Conservation (phyloP, 2,888 invertebrate species). For the Danaus chrysippus region DNA sequence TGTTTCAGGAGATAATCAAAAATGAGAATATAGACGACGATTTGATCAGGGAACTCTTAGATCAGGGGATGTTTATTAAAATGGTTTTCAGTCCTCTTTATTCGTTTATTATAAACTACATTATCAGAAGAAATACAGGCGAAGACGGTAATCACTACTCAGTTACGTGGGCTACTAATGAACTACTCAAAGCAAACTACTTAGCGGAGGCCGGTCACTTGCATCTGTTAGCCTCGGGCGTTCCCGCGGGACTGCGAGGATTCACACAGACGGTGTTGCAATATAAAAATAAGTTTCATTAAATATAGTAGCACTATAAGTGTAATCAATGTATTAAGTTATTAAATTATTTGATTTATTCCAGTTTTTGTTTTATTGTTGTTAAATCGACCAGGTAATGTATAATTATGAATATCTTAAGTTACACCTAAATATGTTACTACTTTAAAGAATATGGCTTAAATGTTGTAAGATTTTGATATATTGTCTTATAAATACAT, state of each 20-base stretch:
- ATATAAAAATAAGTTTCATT: slow-evolving; percentile 43
- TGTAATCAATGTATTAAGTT: slow-evolving; percentile 24
- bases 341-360: slow-evolving; percentile 27
- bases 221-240: slow-evolving; percentile 47
- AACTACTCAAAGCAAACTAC: slow-evolving; percentile 51
- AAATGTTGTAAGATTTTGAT: no score
- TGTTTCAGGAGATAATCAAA: slow-evolving; percentile 50
- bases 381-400: background rate
- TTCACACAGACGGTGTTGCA: slow-evolving; percentile 60
- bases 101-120: slow-evolving; percentile 48
- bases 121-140: slow-evolving; percentile 43
- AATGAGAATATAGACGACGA: slow-evolving; percentile 54
- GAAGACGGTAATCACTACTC: slow-evolving; percentile 42
- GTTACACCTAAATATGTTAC: no score
- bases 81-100: slow-evolving; percentile 61
- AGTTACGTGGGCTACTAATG: slow-evolving; percentile 50
- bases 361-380: background rate
- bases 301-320: slow-evolving; percentile 1
- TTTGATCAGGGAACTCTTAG: slow-evolving; percentile 58
- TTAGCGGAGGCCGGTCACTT: slow-evolving; percentile 67
- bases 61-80: slow-evolving; percentile 56
- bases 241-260: slow-evolving; percentile 56
- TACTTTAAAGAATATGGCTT: no score
- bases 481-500: no score
- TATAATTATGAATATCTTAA: no score